A percentile compares a stretch with the other conserved stretches of the same genome.
These are phyloP conservation scores for Lepidochrysops patricia DNA, from an alignment of 2,888 invertebrate genomes.

Conservation along the genomic window DNA sequence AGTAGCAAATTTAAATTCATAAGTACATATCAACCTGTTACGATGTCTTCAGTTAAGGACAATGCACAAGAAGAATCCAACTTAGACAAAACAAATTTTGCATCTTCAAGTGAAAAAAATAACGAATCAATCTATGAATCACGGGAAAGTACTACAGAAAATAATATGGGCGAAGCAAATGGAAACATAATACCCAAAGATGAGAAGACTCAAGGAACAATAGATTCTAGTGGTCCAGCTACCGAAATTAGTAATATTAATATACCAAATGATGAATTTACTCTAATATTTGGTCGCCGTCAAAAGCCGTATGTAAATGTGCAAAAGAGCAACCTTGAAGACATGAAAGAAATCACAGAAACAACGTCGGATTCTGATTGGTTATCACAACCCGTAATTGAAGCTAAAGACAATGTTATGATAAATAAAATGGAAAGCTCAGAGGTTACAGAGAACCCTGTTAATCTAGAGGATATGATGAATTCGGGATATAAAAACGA, in stretches of 20 bases:
- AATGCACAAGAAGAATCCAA: slow-evolving; percentile 21
- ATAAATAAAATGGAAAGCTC: slow-evolving; percentile 47
- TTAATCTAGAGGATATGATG: slow-evolving; percentile 46
- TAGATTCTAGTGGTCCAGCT: slow-evolving; percentile 18
- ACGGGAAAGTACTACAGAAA: background rate
- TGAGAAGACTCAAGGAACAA: slow-evolving; percentile 20
- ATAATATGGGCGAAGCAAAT: slow-evolving; percentile 20
- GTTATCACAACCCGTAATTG: slow-evolving; percentile 51
- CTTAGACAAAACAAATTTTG: background rate
- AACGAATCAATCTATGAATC: slow-evolving; percentile 19
- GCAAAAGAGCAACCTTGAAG: slow-evolving; percentile 23
- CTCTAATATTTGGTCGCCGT: slow-evolving; percentile 10
- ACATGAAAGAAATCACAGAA: slow-evolving; percentile 21
- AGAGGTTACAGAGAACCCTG: slow-evolving; percentile 29
- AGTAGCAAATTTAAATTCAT: slow-evolving; percentile 14
- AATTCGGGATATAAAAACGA: slow-evolving; percentile 45
- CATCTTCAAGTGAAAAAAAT: slow-evolving; percentile 31
- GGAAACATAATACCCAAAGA: slow-evolving; percentile 37
- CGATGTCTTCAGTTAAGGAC: slow-evolving; percentile 4
- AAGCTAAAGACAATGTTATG: slow-evolving; percentile 44
- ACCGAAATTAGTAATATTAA: slow-evolving; percentile 18
- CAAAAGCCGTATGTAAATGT: background rate
- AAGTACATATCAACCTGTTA: slow-evolving; percentile 11
- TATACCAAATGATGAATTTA: slow-evolving; percentile 20
- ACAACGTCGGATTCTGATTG: slow-evolving; percentile 45